Evolutionary conservation across 2,797 vertebrate species (phyloP).

Genomic region (Cryptoblepharus egeriae): DNA sequence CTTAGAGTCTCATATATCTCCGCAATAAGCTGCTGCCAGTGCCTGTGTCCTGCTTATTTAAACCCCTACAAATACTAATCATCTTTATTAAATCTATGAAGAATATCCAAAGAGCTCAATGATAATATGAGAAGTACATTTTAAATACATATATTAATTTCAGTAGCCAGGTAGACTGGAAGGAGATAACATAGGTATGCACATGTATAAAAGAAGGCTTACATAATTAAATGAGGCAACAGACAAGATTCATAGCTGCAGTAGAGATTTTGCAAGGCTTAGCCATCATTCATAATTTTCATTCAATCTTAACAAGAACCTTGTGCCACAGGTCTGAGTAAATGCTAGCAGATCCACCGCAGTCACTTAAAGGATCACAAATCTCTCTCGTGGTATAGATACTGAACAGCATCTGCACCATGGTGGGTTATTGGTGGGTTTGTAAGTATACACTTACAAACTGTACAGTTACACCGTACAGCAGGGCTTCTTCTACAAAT

Average conservation of each 20-base stretch:
- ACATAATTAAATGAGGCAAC: neutral
- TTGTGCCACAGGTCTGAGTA: neutral
- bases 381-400: neutral
- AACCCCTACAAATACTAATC: slow-evolving; percentile 48
- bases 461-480: neutral
- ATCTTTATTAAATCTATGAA: slow-evolving; percentile 18
- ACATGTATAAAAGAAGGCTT: neutral
- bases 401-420: neutral
- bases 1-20: slow-evolving; percentile 64
- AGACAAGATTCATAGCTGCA: neutral
- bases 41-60: slow-evolving; percentile 53
- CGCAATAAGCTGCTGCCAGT: slow-evolving; percentile 54
- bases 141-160: neutral
- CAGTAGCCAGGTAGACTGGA: neutral
- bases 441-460: neutral
- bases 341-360: neutral
- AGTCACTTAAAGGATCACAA: neutral
- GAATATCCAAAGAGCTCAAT: neutral
- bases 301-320: neutral
- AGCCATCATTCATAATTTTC: neutral
- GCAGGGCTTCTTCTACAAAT: no score
- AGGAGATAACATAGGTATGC: no score
- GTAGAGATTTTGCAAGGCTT: neutral
- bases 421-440: neutral
- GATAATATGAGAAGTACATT: neutral